A percentile compares a stretch with the other conserved stretches of the same genome.
These are phyloP conservation scores for Xestia xanthographa DNA, from an alignment of 2,888 invertebrate genomes.

Conservation along the genomic window DNA sequence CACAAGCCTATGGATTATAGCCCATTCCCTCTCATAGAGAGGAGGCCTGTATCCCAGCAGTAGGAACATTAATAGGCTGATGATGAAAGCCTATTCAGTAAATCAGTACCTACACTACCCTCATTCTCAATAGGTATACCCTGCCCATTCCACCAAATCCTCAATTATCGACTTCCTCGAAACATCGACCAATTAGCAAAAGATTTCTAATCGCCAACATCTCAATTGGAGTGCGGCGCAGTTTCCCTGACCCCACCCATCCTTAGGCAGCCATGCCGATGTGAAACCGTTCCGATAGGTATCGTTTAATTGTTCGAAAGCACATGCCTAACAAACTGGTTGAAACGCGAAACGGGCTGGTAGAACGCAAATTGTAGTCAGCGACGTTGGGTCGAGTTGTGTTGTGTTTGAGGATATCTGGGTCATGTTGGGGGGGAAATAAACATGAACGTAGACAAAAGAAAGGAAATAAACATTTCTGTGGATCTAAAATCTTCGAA, in stretches of 20 bases:
- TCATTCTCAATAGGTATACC: neutral
- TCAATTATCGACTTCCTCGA: conserved; percentile 41
- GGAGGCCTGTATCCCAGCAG: no score
- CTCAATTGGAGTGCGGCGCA: conserved; percentile 37
- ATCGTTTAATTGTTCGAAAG: conserved; percentile 87
- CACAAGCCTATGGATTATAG: no score
- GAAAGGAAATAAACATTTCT: neutral
- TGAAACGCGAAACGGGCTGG: conserved; percentile 25
- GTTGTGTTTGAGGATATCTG: conserved; percentile 2
- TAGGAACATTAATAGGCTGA: no score
- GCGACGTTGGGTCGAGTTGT: neutral
- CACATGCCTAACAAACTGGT: conserved; percentile 73
- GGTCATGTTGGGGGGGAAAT: neutral
- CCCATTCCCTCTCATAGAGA: no score
- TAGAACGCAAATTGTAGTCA: conserved; percentile 49
- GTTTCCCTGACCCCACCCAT: conserved; percentile 64
- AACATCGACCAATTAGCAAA: conserved; percentile 58
- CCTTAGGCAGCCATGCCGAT: conserved; percentile 66
- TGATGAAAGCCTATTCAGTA: no score
- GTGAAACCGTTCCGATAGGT: conserved; percentile 69
- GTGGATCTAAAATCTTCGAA: neutral
- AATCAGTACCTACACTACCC: neutral
- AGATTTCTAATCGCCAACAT: conserved; percentile 61
- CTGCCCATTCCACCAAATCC: conserved; percentile 5
- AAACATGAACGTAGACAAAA: neutral